These are phyloP conservation scores for Rhinichthys osculus DNA, from an alignment of 2,797 vertebrate genomes.

Conservation along the genomic window DNA sequence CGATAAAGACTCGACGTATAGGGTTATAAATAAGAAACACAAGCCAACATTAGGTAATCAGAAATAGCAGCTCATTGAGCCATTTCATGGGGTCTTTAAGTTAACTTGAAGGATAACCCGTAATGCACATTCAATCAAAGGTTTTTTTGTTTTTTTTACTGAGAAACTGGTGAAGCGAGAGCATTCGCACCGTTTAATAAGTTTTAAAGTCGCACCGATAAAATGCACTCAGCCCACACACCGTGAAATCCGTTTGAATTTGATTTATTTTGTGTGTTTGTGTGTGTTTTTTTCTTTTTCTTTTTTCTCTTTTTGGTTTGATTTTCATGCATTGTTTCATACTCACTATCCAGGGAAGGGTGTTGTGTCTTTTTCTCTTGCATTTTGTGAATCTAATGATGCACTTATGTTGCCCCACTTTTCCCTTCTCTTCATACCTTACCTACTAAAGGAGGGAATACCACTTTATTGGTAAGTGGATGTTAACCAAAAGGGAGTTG, in stretches of 20 bases:
- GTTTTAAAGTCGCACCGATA: not conserved
- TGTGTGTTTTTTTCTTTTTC: constrained; percentile 30
- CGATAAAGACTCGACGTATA: too few species aligned
- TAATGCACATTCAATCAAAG: not conserved
- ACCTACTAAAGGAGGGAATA: constrained; percentile 99
- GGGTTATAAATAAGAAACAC: not conserved
- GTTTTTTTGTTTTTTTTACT: not conserved
- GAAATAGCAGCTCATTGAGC: not conserved
- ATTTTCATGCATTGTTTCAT: constrained; percentile 85
- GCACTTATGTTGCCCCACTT: constrained; percentile 99
- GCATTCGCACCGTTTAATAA: not conserved
- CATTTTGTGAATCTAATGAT: constrained; percentile 99
- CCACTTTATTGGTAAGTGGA: constrained; percentile 99
- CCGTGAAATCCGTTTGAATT: constrained; percentile 58
- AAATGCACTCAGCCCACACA: constrained; percentile 22
- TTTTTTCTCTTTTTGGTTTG: constrained; percentile 65
- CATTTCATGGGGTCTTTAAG: constrained; percentile 33
- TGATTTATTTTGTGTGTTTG: constrained; percentile 69
- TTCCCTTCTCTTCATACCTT: constrained; percentile 99
- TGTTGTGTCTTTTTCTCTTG: constrained; percentile 99
- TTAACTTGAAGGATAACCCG: not conserved
- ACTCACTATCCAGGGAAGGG: constrained; percentile 87
- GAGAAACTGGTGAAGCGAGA: not conserved
- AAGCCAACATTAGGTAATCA: not conserved
- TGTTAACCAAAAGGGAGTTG: constrained; percentile 99